Conservation (phyloP, 64 coral and sea anemone species). For the Hydrozoanthus tunicans region DNA sequence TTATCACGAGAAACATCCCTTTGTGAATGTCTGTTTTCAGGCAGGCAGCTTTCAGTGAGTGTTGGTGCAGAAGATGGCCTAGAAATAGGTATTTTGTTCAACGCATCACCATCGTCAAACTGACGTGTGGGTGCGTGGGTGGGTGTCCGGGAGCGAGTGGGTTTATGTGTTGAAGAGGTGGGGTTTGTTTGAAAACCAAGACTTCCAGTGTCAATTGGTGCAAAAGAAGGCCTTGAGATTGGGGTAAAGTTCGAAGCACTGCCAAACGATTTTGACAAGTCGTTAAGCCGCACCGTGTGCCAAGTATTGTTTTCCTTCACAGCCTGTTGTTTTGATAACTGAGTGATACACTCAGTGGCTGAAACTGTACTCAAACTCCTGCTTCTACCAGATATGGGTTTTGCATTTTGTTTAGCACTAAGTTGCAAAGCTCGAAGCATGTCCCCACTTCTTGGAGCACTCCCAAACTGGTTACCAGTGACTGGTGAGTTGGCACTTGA, state of each 20-base stretch:
- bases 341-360: not conserved
- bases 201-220: not conserved
- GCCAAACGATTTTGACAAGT: not conserved
- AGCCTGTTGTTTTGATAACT: not conserved
- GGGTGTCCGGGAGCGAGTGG: no score
- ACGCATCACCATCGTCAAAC: not conserved
- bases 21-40: not conserved
- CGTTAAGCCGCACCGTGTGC: not conserved
- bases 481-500: not conserved
- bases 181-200: no score
- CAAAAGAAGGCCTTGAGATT: not conserved
- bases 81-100: not conserved
- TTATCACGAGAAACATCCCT: not conserved
- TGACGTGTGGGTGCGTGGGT: no score
- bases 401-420: constrained; percentile 42
- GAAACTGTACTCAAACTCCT: not conserved
- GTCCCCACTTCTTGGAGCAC: not conserved
- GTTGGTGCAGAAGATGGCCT: not conserved
- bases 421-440: constrained; percentile 25
- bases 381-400: not conserved
- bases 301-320: not conserved
- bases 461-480: not conserved
- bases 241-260: constrained; percentile 5
- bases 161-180: no score
- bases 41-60: not conserved